Conservation (phyloP, 2,888 invertebrate species). For the Synergus japonicus region DNA sequence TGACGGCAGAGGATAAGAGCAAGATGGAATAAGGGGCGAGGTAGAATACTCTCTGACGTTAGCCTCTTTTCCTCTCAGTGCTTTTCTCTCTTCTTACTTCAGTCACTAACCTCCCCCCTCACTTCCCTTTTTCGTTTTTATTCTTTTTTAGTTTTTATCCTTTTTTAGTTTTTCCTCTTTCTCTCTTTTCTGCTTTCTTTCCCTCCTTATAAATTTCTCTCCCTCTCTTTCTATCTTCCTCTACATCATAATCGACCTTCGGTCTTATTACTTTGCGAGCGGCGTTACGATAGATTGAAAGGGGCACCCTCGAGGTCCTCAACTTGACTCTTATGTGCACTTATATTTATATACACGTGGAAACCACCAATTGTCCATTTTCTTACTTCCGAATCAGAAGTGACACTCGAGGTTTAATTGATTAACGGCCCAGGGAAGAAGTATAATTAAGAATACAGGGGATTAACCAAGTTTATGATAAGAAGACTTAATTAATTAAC, state of each 20-base stretch:
- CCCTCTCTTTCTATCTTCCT: conserved; percentile 41
- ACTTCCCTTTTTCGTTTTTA: conserved; percentile 22
- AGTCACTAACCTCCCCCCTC: conserved; percentile 35
- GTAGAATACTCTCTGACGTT: conserved; percentile 47
- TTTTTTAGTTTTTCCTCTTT: conserved; percentile 47
- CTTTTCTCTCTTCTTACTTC: conserved; percentile 37
- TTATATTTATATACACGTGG: conserved; percentile 25
- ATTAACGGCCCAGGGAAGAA: neutral
- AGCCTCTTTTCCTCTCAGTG: conserved; percentile 49
- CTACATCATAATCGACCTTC: conserved; percentile 56
- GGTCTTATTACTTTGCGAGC: conserved; percentile 62
- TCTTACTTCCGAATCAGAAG: neutral
- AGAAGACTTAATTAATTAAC: neutral
- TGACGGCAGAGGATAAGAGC: conserved; percentile 63
- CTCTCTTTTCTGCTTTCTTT: conserved; percentile 39
- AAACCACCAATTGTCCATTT: neutral
- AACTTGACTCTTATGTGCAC: conserved; percentile 41
- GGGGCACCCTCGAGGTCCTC: conserved; percentile 49
- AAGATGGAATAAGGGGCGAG: conserved; percentile 60
- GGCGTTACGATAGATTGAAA: conserved; percentile 59
- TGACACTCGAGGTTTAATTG: neutral
- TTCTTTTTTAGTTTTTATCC: conserved; percentile 35
- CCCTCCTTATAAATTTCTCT: conserved; percentile 33
- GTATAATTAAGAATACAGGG: too few species aligned
- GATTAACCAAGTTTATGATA: neutral